Evolutionary conservation across 2,888 invertebrate genomes (phyloP), one percentile per base, ranked within the genome.

Genomic region (Ligdia adustata): DNA sequence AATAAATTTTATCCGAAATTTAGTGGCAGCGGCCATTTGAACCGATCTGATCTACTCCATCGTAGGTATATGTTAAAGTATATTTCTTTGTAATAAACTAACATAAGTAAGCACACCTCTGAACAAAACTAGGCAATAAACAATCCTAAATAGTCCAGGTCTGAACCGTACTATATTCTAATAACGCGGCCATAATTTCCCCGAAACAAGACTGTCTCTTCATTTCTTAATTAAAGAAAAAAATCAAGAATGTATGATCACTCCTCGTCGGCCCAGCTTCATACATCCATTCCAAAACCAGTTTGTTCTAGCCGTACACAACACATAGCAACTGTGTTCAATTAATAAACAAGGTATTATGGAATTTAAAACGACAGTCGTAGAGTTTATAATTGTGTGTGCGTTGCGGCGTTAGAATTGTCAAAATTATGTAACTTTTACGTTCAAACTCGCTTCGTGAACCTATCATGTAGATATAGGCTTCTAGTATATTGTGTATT

Each of bases 221-320:
- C 41, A 37, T 4, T 34, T 38, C 31, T 46, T 52, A 54, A 52
- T 54, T 53, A 53, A 43, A 16, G 20, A 52, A 47, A 54, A 57
- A 52, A 53, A 51, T 45, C 53, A 50, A 53, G 34, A 55, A 45
- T 49, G 52, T 56, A 47, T 52, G 22, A 6, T 35, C 41, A 58
- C 53, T 59, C 55, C 53, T 58, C 52, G 51, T n/a, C 52, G 48
- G 42, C 24, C 54, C 46, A 47, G 53, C 50, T 55, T 55, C 52
- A 52, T 54, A 59, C 59, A 48, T 47, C 53, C 56, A 56, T 58
- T 56, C 46, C 46, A 46, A 61, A 61, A 61, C 59, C 59, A 46
- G 57, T 59, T 61, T 54, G 26, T 38, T 61, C 57, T 57, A 57
- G 50, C 43, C 31, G 27, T 55, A 47, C 48, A 45, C 52, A n/a